phyloP scores from a whole-genome alignment of 2,888 invertebrate species.

The Troides aeacus region DNA sequence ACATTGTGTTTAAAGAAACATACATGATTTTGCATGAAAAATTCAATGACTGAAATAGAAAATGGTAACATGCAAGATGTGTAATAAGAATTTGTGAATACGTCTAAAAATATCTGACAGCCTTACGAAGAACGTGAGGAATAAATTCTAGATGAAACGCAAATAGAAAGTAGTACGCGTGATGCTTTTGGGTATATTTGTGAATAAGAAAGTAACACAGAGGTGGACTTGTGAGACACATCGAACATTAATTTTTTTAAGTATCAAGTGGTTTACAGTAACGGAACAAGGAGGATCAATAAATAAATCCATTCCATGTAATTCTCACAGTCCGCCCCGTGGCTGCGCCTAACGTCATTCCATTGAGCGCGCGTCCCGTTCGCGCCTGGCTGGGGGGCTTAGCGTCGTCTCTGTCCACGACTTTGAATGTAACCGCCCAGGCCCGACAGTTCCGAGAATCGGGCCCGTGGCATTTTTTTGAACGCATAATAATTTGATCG shows the following conservation, averaged over 20 bases:
- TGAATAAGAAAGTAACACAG: background rate
- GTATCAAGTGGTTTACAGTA: slow-evolving; percentile 56
- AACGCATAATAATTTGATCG: slow-evolving; percentile 78
- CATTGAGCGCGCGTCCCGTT: slow-evolving; percentile 61
- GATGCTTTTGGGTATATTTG: background rate
- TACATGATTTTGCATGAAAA: too few relatives aligned
- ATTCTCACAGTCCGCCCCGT: slow-evolving; percentile 72
- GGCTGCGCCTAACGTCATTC: slow-evolving; percentile 71
- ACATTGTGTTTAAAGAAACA: too few relatives aligned
- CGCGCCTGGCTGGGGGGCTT: slow-evolving; percentile 38
- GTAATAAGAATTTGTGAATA: too few relatives aligned
- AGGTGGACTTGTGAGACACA: slow-evolving; percentile 39
- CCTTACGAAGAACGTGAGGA: too few relatives aligned
- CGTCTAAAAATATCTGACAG: too few relatives aligned
- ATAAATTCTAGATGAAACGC: background rate
- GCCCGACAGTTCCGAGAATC: slow-evolving; percentile 67
- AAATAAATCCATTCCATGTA: slow-evolving; percentile 77
- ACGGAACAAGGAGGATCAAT: slow-evolving; percentile 73
- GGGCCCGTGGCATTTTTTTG: slow-evolving; percentile 75
- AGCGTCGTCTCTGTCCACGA: slow-evolving; percentile 50
- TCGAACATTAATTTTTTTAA: slow-evolving; percentile 57
- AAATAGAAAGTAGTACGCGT: background rate
- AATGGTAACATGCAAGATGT: too few relatives aligned
- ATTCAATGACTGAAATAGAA: too few relatives aligned
- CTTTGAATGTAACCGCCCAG: slow-evolving; percentile 75